Conservation (phyloP, 2,113 vertebrate genomes). For the Syrmaticus mikado region DNA sequence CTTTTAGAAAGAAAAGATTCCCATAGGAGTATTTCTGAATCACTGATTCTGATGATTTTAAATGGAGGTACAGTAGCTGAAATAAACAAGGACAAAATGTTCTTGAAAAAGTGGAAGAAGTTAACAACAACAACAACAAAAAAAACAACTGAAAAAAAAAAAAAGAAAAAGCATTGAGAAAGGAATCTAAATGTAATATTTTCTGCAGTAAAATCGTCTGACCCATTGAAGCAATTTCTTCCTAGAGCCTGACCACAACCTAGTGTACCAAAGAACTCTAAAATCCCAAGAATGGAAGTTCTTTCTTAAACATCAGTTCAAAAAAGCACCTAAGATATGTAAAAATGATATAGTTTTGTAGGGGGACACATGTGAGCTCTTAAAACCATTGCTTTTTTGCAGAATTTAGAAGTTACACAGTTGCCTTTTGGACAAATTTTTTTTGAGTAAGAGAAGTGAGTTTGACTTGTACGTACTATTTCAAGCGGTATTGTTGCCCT, state of each 20-base stretch:
- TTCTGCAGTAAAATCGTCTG: conserved; percentile 5
- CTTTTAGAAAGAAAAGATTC: background rate
- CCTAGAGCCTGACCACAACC: background rate
- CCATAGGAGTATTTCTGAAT: background rate
- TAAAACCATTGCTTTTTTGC: background rate
- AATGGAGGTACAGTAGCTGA: background rate
- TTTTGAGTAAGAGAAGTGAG: background rate
- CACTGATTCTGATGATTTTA: conserved; percentile 1
- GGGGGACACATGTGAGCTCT: background rate
- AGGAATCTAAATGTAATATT: background rate
- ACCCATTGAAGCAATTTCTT: conserved; percentile 20
- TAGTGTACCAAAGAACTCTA: background rate
- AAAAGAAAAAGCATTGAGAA: background rate
- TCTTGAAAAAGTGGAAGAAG: background rate
- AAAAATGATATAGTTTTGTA: background rate
- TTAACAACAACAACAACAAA: background rate
- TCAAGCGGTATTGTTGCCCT: background rate
- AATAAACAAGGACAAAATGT: conserved; percentile 1
- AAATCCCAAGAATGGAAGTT: conserved; percentile 11
- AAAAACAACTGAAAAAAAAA: background rate
- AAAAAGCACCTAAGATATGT: too few relatives aligned
- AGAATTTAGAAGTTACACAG: background rate
- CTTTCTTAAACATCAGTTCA: background rate
- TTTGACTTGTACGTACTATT: background rate
- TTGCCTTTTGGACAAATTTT: background rate